These are phyloP conservation scores for Nettapus auritus DNA, from an alignment of 2,113 vertebrate species.

Conservation along the genomic window DNA sequence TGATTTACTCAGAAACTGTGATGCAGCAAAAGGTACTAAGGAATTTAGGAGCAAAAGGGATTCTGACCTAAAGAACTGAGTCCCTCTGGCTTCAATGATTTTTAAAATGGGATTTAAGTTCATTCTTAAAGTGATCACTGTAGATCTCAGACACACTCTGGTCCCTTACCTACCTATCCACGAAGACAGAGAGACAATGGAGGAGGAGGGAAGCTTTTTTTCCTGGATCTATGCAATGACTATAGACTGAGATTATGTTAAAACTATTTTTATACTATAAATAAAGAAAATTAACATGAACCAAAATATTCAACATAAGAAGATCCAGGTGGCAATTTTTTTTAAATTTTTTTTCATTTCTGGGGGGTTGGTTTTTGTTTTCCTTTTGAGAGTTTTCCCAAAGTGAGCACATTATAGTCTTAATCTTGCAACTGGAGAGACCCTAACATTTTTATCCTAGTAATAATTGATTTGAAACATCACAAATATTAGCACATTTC, in stretches of 20 bases:
- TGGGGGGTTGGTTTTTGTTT: not conserved
- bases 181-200: not conserved
- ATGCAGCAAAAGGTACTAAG: not conserved
- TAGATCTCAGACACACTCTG: not conserved
- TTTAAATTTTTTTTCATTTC: not conserved
- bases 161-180: not conserved
- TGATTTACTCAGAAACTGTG: not conserved
- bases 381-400: not conserved
- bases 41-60: not conserved
- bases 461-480: not conserved
- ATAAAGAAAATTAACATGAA: not conserved
- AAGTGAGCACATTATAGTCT: not conserved
- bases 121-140: not conserved
- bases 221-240: not conserved
- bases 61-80: not conserved
- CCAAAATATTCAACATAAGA: not conserved
- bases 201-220: not conserved
- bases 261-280: not conserved
- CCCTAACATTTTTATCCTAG: not conserved
- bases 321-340: not conserved
- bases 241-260: not conserved
- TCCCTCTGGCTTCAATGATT: rapidly evolving
- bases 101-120: not conserved
- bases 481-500: not conserved
- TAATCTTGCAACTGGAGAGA: not conserved